Evolutionary conservation across 1,140 invertebrate species (phyloP), one percentile per base, ranked within the genome.

Genomic region (Drosophila insularis): DNA sequence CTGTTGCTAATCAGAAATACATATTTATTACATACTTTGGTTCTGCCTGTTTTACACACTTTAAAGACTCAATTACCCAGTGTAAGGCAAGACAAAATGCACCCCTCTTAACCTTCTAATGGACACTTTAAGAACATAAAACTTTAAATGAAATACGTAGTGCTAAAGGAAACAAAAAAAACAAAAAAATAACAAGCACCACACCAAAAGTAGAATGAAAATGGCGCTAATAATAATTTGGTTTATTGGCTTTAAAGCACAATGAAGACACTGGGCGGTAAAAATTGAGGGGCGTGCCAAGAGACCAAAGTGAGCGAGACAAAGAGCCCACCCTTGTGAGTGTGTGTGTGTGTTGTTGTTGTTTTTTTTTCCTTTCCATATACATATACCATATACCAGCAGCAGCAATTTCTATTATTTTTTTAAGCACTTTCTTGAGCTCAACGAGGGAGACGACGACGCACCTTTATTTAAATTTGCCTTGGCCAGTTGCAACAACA

Each of bases 171-270:
- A 63, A 21, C 35, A 14, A 31, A 11, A 2, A 10, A 13, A 37
- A 6, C 32, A 35, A 37, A 23, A 17, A 35, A 39, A 32, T 13
- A 11, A 23, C 17, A 39, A 46, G n/a, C n/a, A 66, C 19, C 37
- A 39, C 31, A 21, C 43, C 27, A 66, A 67, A 27, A 69, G 39
- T 55, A 40, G 73, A 70, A 85, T 74, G 81, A 84, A 78, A 85
- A 90, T 91, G 80, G 82, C 90, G 85, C 78, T 90, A 91, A 91
- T 91, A 91, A 91, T 91, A 91, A 91, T 91, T 91, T 91, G 80
- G 82, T 91, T 91, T 91, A 91, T 91, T 87, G 84, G 90, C 90
- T 81, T 81, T 84, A 87, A 91, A 90, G 80, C 80, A 80, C 89
- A 89, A 91, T 87, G 86, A 78, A 81, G 80, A 86, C 77, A 71